Evolutionary conservation across 2,113 vertebrate species (phyloP).

Genomic region (Campylorhamphus procurvoides): DNA sequence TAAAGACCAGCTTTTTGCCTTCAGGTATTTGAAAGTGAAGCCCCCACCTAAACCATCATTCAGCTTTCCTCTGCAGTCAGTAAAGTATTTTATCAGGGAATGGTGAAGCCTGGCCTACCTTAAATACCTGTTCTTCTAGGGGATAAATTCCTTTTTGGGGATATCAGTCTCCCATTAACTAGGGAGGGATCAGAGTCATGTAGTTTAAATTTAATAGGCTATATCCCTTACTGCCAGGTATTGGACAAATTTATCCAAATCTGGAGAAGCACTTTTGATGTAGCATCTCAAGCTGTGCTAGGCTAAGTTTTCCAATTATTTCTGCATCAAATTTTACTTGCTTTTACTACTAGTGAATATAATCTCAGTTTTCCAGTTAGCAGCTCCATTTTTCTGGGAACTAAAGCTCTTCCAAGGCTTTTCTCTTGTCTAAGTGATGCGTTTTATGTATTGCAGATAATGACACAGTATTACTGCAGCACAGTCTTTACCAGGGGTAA

Average conservation of each 20-base stretch:
- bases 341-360: not conserved
- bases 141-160: not conserved
- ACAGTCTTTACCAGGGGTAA: not conserved
- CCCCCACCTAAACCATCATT: not conserved
- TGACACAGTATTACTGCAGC: not conserved
- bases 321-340: not conserved
- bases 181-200: not conserved
- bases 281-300: not conserved
- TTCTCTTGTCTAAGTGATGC: not conserved
- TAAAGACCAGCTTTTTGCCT: not conserved
- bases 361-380: conserved; percentile 1
- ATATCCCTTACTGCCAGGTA: not conserved
- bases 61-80: not conserved
- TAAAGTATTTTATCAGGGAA: not conserved
- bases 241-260: not conserved
- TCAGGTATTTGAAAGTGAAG: not conserved
- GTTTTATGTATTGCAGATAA: not conserved
- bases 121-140: not conserved
- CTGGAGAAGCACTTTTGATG: not conserved
- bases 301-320: not conserved
- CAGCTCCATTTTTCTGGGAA: not conserved
- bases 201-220: not conserved
- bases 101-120: fast-evolving
- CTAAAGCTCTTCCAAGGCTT: not conserved
- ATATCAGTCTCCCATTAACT: not conserved